A percentile compares a stretch with the other conserved stretches of the same genome.
Conservation (phyloP, 2,888 invertebrate genomes). For the Eupsilia transversa region DNA sequence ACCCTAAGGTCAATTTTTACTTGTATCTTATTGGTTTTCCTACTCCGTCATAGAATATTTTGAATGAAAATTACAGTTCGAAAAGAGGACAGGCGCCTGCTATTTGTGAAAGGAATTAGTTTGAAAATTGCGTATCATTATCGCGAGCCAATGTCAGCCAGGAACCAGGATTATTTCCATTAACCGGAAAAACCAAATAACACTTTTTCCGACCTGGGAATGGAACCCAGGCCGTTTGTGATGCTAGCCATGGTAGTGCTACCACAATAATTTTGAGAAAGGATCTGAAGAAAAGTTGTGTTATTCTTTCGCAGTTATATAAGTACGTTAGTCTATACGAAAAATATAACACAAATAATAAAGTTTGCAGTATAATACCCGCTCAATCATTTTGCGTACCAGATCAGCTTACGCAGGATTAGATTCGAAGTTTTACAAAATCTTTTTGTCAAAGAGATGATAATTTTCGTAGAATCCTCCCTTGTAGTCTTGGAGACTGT, state of each 20-base stretch:
- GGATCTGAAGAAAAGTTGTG: neutral
- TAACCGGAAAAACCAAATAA: neutral
- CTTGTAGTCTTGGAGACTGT: neutral
- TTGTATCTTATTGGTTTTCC: neutral
- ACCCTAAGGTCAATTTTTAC: neutral
- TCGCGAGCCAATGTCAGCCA: too few relatives aligned
- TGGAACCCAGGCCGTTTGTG: neutral
- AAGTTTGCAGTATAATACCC: conserved; percentile 8
- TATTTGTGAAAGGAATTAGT: neutral
- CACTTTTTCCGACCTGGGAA: neutral
- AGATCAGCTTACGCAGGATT: conserved; percentile 18
- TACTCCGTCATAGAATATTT: neutral
- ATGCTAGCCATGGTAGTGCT: neutral
- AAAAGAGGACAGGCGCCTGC: neutral
- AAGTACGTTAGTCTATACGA: neutral
- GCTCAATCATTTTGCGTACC: neutral
- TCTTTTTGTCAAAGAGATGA: conserved; percentile 32
- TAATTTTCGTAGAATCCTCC: neutral
- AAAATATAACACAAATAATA: neutral
- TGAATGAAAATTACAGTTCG: neutral
- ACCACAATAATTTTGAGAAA: neutral
- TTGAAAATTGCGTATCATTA: neutral
- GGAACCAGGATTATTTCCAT: neutral
- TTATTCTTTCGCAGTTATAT: neutral
- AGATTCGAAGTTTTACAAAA: conserved; percentile 23